Evolutionary conservation across 1,140 invertebrate genomes (phyloP).

Genomic region (Pseudoatta argentina): DNA sequence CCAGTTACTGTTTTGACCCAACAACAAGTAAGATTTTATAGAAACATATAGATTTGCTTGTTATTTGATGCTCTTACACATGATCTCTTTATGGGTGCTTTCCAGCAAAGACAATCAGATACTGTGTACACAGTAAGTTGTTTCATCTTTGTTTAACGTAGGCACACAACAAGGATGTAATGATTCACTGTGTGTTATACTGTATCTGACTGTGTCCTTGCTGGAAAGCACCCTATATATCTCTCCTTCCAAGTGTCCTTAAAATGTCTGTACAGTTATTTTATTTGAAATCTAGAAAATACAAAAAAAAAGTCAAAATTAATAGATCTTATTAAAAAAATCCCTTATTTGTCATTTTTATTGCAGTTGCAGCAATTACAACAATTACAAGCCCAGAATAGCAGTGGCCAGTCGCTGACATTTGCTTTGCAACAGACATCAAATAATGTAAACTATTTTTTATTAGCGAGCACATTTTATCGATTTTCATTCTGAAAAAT

Average conservation of each 20-base stretch:
- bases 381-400: slow-evolving; percentile 85
- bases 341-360: not conserved
- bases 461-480: not conserved
- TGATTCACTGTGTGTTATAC: no score
- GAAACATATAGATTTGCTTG: slow-evolving; percentile 12
- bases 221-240: not conserved
- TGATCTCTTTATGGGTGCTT: not conserved
- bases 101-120: no score
- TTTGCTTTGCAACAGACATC: slow-evolving; percentile 86
- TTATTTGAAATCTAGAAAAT: slow-evolving; percentile 1
- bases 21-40: slow-evolving; percentile 84
- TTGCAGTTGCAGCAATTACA: slow-evolving; percentile 87
- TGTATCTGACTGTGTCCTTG: no score
- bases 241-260: not conserved
- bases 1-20: slow-evolving; percentile 86
- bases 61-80: not conserved
- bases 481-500: not conserved
- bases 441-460: slow-evolving; percentile 79
- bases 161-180: no score
- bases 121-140: no score
- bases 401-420: slow-evolving; percentile 85
- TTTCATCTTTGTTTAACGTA: no score
- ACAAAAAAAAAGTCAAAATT: not conserved
- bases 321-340: slow-evolving; percentile 10
- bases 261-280: not conserved